Conservation (phyloP, 92 coral and sea anemone species). For the Umimayanthus chanpuru region DNA sequence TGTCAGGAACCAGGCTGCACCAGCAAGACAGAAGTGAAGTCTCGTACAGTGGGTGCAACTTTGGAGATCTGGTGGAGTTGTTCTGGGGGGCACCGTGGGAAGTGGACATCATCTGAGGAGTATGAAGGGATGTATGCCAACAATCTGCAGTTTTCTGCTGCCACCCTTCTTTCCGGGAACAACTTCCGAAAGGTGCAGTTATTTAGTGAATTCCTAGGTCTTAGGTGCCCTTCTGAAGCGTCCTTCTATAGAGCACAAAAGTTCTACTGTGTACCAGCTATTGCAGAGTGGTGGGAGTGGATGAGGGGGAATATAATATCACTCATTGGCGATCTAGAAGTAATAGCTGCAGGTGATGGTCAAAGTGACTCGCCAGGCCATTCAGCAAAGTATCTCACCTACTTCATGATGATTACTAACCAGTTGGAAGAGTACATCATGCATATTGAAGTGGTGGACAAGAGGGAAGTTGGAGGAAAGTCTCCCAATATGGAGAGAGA, state of each 20-base stretch:
- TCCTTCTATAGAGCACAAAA: constrained; percentile 20
- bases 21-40: neutral
- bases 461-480: no score
- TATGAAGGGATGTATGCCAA: constrained; percentile 27
- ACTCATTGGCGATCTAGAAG: neutral
- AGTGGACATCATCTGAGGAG: neutral
- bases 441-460: no score
- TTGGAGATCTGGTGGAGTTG: constrained; percentile 6
- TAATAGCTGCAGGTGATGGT: neutral
- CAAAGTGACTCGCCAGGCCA: no score
- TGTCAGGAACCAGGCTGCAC: constrained; percentile 1
- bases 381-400: no score
- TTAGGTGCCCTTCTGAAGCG: constrained; percentile 7
- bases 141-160: constrained; percentile 34
- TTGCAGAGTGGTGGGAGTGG: constrained; percentile 40
- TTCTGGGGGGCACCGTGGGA: neutral
- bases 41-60: neutral
- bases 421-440: no score
- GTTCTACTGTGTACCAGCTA: constrained; percentile 28
- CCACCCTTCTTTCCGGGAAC: constrained; percentile 28
- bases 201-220: neutral
- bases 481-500: no score
- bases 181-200: constrained; percentile 4
- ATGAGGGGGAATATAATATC: constrained; percentile 3
- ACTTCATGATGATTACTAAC: no score